Evolutionary conservation across 1,140 invertebrate genomes (phyloP), one percentile per base, ranked within the genome.

Genomic region (Scaptomyza hsui): DNA sequence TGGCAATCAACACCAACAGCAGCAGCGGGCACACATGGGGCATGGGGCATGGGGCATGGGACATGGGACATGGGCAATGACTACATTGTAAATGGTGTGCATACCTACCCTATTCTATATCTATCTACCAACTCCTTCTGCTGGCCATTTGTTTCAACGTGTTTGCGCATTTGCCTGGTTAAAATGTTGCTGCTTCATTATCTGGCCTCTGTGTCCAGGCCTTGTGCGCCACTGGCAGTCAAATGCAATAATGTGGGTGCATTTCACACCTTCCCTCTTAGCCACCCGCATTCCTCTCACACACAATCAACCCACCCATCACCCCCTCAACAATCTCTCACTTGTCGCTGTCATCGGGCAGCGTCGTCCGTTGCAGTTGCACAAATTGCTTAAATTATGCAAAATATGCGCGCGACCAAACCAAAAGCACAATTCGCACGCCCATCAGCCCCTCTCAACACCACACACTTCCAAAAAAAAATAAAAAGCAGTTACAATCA

Each of bases 331-430:
- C 55, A 72, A 52, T 62, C 37, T 49, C 44, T 59, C 47, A 55
- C 53, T 62, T 62, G 65, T 52, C 49, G 77, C 56, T 62, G 35
- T 60, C 63, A 67, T 51, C 63, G 35, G 45, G 45, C 45, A 41
- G 45, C 62, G 47, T 51, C 52, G 61, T 69, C 72, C 48, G 69
- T 65, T 86, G 74, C 74, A 72, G 74, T 62, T 78, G 77, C 82
- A 86, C 82, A 86, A 86, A 86, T 86, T 86, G 82, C 82, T 86
- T 86, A 86, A 86, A 86, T 86, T 88, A 86, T 86, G 82, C 82
- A 86, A 86, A 86, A 86, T 86, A 88, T 86, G 82, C 83, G 82
- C 83, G 74, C 82, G 78, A 81, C 73, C 70, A 67, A 72, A 72
- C 63, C 70, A 52, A 68, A 68, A 72, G 63, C 70, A 60, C 62